Evolutionary conservation across 2,797 vertebrate genomes (phyloP), one percentile per base, ranked within the genome.

Genomic region (Pantherophis vulpinus): DNA sequence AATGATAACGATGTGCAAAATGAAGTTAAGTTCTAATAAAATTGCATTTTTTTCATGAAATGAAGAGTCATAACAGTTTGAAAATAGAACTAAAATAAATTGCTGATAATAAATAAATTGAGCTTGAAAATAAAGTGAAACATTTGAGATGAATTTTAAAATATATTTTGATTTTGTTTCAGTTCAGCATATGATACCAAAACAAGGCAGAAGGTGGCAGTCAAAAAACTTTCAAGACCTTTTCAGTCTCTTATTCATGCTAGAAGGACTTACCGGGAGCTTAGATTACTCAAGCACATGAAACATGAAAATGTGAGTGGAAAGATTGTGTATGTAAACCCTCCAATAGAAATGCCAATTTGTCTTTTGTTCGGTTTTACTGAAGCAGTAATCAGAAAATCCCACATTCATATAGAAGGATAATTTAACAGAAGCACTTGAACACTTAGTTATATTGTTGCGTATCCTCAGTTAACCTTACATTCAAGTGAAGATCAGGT

Each of bases 181-280:
- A 99, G 99, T 97, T 99, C 98, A 32, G 98, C 99, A 0, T 97
- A 97, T 95, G 99, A 99, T 97, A 96, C 97, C 93, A 98, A 97
- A 95, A 98, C 98, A 25, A 98, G 98, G 96, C 96, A 98, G 97
- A 99, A 98, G 97, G 98, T 99, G 97, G 99, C 99, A 7, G 99
- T 99, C 96, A 99, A 99, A 98, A 99, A 99, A 96, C 98, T 99
- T 92, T 99, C 99, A 93, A 98, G 99, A 91, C 99, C 99, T n/a
- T 99, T 99, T 97, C 99, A 99, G 96, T 99, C 99, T 0, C 98
- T 99, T 94, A 98, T 99, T 92, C 99, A 99, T 0, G 99, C 99
- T 2, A 98, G 99, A 95, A 98, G 99, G 93, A 99, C 99, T 0
- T 99, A 99, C 96, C 97, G 99, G 25, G 99, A 99, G 94, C 98